Evolutionary conservation across 1,140 invertebrate species (phyloP).

Genomic region (Cydia pomonella): DNA sequence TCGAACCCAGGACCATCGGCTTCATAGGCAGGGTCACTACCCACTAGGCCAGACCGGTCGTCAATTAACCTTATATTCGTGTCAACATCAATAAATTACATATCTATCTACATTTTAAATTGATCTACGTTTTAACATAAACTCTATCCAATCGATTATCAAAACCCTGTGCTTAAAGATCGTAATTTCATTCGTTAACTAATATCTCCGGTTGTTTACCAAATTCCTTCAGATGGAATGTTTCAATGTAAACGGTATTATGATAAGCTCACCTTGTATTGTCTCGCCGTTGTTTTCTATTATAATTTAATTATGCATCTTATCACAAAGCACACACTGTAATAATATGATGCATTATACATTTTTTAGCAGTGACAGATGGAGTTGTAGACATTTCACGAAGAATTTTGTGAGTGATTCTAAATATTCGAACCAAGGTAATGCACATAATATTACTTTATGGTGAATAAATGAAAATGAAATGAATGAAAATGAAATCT

Average conservation of each 20-base stretch:
- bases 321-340: constrained; percentile 7
- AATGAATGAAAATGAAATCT: too few species aligned
- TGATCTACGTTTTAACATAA: too few species aligned
- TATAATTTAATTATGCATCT: not conserved
- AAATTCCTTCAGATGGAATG: constrained; percentile 24
- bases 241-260: constrained; percentile 24
- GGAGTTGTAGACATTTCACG: not conserved
- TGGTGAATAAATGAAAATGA: too few species aligned
- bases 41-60: too few species aligned
- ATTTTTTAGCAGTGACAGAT: constrained; percentile 1
- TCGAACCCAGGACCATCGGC: too few species aligned
- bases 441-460: too few species aligned
- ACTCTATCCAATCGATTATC: too few species aligned
- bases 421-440: not conserved
- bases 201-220: constrained; percentile 21
- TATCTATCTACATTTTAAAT: too few species aligned
- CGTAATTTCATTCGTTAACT: not conserved
- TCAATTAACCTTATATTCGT: too few species aligned
- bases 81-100: too few species aligned
- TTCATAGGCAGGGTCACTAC: too few species aligned
- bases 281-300: constrained; percentile 25
- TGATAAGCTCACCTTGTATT: constrained; percentile 13
- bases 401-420: not conserved
- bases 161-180: too few species aligned
- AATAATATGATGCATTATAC: constrained; percentile 17